phyloP scores from a whole-genome alignment of 2,888 invertebrate species.

The Drosophila emarginata region DNA sequence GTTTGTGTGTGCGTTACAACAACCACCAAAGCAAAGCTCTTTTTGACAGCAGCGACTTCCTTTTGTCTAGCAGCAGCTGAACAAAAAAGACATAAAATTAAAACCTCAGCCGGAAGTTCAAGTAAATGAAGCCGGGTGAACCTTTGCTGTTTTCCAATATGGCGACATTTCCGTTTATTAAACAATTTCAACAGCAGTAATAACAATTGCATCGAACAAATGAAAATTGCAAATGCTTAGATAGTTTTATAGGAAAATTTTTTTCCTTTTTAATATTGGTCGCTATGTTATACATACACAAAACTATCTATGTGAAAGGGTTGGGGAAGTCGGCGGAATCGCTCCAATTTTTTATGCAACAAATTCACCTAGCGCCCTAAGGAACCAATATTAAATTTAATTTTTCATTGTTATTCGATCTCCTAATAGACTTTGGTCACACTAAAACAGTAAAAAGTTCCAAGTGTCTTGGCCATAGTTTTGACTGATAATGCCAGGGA shows the following conservation, averaged over 20 bases:
- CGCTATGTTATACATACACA: conserved; percentile 71
- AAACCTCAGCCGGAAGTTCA: conserved; percentile 64
- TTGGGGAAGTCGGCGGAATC: conserved; percentile 18
- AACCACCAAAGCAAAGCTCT: conserved; percentile 70
- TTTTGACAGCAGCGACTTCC: conserved; percentile 58
- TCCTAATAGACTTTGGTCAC: neutral
- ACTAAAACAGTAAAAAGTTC: neutral
- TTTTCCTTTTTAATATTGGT: conserved; percentile 47
- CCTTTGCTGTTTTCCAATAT: conserved; percentile 58
- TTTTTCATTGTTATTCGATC: neutral
- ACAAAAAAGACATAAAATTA: conserved; percentile 28
- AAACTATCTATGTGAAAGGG: conserved; percentile 16
- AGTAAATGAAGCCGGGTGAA: conserved; percentile 38
- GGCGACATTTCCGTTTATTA: conserved; percentile 58
- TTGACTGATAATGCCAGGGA: conserved; percentile 12
- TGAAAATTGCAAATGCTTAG: neutral
- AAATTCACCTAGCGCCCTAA: conserved; percentile 37
- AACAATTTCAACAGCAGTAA: conserved; percentile 34
- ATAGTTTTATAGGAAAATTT: neutral
- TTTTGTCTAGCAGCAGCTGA: conserved; percentile 62
- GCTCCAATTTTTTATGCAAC: conserved; percentile 70
- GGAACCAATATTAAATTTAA: neutral
- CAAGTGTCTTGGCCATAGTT: conserved; percentile 9
- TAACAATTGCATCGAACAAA: conserved; percentile 25
- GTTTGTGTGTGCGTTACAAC: conserved; percentile 56